Evolutionary conservation across 2,888 invertebrate genomes (phyloP), one percentile per base, ranked within the genome.

Genomic region (Apodemia zela): DNA sequence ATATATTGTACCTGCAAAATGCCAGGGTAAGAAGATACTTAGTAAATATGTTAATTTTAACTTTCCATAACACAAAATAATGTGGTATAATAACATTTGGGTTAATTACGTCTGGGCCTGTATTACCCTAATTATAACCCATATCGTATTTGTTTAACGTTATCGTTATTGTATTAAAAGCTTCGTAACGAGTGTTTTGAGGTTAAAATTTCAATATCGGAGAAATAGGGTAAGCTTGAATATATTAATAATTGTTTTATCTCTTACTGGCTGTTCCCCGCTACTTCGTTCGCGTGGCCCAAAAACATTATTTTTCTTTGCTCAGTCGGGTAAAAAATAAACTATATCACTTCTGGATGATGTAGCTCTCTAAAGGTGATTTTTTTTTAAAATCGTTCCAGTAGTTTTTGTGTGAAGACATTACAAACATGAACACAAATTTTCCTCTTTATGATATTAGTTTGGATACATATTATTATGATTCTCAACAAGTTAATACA

Each of bases 111-210:
- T 29, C 29, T 15, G 57, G 57, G 57, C 25, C 57, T 29, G 6
- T 47, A 29, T 57, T 57, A 57, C n/a, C 29, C 57, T 57, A 29
- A 57, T 57, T 57, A 29, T 57, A 25, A 57, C 57, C 57, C 57
- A 29, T 29, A 57, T 57, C 25, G 57, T 57, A 57, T 57, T 57
- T 57, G 29, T 57, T 57, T 57, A n/a, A 25, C 57, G 8, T 57
- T 57, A 57, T 25, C 29, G 29, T 57, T 57, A 57, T 57, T 57
- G 57, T 57, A 29, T 57, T 29, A 57, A n/a, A 57, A 57, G 15
- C 57, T 29, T 57, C 57, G 25, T 57, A 29, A 29, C 29, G 57
- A 57, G 57, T n/a, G 57, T 57, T 57, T 13, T 29, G 25, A n/a
- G 29, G 29, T 8, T 57, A n/a, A 42, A 15, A 42, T 42, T 42